Evolutionary conservation across 2,113 vertebrate species (phyloP).

Genomic region (Chloropsis cyanopogon): DNA sequence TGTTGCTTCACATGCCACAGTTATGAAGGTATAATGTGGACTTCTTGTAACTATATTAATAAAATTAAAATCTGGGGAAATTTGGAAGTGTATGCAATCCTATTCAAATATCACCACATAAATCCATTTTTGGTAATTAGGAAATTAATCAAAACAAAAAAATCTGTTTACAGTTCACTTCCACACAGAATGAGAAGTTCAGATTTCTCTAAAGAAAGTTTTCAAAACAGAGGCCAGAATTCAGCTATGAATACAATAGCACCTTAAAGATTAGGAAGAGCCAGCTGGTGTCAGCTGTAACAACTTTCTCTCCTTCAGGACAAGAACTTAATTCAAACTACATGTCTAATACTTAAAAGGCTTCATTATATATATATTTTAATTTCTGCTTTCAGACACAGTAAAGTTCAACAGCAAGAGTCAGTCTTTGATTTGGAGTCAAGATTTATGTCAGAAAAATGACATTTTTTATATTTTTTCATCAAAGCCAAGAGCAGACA

Average conservation of each 20-base stretch:
- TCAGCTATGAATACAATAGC: neutral
- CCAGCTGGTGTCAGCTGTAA: neutral
- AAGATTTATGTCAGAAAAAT: neutral
- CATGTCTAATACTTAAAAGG: neutral
- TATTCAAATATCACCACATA: neutral
- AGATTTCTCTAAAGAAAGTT: neutral
- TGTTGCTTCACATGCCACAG: neutral
- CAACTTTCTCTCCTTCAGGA: neutral
- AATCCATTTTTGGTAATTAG: neutral
- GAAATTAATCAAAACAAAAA: neutral
- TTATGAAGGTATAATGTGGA: neutral
- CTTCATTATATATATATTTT: neutral
- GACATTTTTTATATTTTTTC: neutral
- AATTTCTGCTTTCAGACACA: neutral
- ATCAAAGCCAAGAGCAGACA: neutral
- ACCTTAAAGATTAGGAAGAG: neutral
- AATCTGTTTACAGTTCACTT: neutral
- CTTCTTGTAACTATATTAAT: neutral
- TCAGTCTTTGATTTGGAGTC: neutral
- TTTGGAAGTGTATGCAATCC: neutral
- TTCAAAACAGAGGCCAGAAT: neutral
- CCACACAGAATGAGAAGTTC: neutral
- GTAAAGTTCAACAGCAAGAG: neutral
- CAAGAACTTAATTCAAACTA: neutral
- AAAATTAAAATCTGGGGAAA: neutral